Evolutionary conservation across 1,140 invertebrate species (phyloP), one percentile per base, ranked within the genome.

Genomic region (Elymnias hypermnestra): DNA sequence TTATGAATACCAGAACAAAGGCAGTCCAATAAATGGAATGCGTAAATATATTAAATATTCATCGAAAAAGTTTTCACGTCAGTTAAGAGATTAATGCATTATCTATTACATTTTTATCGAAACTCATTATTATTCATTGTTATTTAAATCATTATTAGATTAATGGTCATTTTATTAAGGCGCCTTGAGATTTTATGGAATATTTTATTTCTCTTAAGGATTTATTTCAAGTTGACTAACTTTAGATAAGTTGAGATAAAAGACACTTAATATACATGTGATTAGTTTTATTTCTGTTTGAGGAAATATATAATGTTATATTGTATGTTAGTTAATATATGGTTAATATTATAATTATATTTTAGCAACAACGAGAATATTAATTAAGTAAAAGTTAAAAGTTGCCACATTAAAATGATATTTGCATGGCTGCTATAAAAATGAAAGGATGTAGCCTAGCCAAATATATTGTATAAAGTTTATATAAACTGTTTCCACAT

Each of bases 111-210:
- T 58, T 64, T 65, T 67, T 53, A 50, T 60, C 44, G 49, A 42
- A 58, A n/a, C 66, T 66, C 59, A 72, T 75, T 72, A 68, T 41
- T 70, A 75, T 75, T 75, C 69, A 75, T 75, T 72, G 64, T 68
- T 63, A 66, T 70, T 70, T 39, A 59, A 61, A 62, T 61, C 53
- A 51, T 62, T 73, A 71, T 65, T 70, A 60, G 58, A 72, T 75
- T 66, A 75, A 72, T 70, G 62, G 62, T 70, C 55, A 42, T 63
- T 58, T 65, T 69, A 68, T 65, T 57, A 63, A 58, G 53, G 18
- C 33, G 47, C 19, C 17, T 36, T 25, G 19, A 44, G 12, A 12
- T 36, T 23, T 36, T 43, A 43, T 43, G 18, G 29, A 43, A 36
- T 36, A 36, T 36, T 36, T 36, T 8, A 36, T 17, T 19, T 19